A percentile compares a stretch with the other conserved stretches of the same genome.
phyloP scores from a whole-genome alignment of 2,113 vertebrate genomes.

The Rhynchomys soricoides region DNA sequence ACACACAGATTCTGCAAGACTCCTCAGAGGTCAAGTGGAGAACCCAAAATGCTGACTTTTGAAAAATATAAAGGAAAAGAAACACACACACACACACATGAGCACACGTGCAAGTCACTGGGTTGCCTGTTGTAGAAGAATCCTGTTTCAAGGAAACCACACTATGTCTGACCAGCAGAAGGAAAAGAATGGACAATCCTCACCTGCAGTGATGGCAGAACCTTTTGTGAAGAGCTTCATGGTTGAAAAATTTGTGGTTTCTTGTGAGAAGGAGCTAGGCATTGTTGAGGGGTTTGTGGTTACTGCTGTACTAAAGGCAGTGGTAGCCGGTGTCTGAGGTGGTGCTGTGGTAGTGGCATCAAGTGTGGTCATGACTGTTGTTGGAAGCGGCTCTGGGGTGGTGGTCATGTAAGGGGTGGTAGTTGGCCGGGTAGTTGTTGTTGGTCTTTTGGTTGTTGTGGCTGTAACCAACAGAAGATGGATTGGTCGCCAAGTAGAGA shows the following conservation, averaged over 20 bases:
- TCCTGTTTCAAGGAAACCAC: background rate
- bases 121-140: background rate
- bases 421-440: background rate
- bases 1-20: background rate
- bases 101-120: background rate
- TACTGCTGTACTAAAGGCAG: background rate
- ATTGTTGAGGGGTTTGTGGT: background rate
- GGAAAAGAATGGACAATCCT: background rate
- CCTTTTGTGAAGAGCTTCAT: rapidly evolving
- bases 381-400: background rate
- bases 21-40: background rate
- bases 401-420: background rate
- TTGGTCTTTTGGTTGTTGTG: background rate
- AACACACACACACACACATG: background rate
- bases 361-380: background rate
- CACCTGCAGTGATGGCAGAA: background rate
- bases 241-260: background rate
- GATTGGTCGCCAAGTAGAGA: background rate
- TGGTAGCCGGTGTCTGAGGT: background rate
- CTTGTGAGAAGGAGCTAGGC: background rate
- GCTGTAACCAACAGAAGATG: slow-evolving; percentile 43
- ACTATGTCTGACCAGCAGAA: background rate
- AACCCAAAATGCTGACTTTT: slow-evolving; percentile 26
- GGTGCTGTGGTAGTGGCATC: background rate
- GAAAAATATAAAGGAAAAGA: background rate